Evolutionary conservation across 2,888 invertebrate genomes (phyloP).

Genomic region (Apoderus coryli): DNA sequence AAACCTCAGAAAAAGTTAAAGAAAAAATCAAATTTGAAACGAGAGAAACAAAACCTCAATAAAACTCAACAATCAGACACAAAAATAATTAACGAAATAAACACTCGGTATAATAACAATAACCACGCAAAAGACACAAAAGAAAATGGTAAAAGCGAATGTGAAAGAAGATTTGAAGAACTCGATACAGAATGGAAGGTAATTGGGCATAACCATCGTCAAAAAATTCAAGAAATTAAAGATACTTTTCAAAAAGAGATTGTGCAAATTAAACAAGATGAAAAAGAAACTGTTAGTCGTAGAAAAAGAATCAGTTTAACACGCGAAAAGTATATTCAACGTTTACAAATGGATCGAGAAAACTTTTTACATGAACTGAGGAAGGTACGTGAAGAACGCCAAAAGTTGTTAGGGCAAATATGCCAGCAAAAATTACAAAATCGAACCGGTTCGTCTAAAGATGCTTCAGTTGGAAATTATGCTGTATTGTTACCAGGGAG

Average conservation of each 20-base stretch:
- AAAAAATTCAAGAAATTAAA: slow-evolving; percentile 21
- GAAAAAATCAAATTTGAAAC: slow-evolving; percentile 4
- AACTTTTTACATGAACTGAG: slow-evolving; percentile 19
- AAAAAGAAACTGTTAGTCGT: slow-evolving; percentile 17
- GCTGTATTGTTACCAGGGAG: slow-evolving; percentile 20
- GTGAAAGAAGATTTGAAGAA: slow-evolving; percentile 22
- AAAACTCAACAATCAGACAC: slow-evolving; percentile 7
- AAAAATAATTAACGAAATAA: slow-evolving; percentile 7
- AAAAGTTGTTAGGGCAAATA: slow-evolving; percentile 17
- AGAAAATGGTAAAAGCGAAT: slow-evolving; percentile 23
- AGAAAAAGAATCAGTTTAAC: slow-evolving; percentile 19
- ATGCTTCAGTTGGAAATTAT: slow-evolving; percentile 23
- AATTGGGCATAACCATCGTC: slow-evolving; percentile 19
- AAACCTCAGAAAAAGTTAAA: slow-evolving; percentile 4
- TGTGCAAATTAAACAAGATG: slow-evolving; percentile 18
- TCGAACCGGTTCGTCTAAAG: slow-evolving; percentile 16
- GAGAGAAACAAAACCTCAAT: slow-evolving; percentile 7
- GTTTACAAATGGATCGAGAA: slow-evolving; percentile 20
- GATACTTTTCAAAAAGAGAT: slow-evolving; percentile 21
- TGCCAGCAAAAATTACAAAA: slow-evolving; percentile 16
- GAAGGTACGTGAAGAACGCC: slow-evolving; percentile 20
- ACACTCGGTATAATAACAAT: slow-evolving; percentile 3
- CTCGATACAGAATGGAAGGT: slow-evolving; percentile 19
- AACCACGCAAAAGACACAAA: slow-evolving; percentile 4
- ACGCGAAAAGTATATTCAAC: slow-evolving; percentile 21